Evolutionary conservation across 1,140 invertebrate species (phyloP).

Genomic region (Camponotus vicinus): DNA sequence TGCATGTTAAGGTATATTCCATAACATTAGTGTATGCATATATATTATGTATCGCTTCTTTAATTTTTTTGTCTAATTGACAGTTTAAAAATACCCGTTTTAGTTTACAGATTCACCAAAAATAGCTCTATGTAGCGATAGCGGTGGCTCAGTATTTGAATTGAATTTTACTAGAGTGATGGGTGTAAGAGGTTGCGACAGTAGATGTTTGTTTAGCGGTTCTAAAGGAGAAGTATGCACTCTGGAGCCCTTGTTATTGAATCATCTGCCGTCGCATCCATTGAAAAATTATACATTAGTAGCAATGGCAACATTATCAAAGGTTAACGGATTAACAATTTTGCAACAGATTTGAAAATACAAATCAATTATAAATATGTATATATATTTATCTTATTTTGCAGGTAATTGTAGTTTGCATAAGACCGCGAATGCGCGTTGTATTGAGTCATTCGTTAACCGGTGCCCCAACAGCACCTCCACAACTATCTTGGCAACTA

Average conservation of each 20-base stretch:
- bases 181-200: constrained; percentile 95
- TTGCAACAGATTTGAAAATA: neutral
- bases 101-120: constrained; percentile 91
- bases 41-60: neutral
- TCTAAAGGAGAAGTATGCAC: constrained; percentile 97
- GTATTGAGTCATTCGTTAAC: constrained; percentile 89
- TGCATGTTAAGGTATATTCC: constrained; percentile 92
- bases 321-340: constrained; percentile 86
- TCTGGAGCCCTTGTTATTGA: constrained; percentile 93
- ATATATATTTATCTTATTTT: constrained; percentile 21
- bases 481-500: constrained; percentile 97
- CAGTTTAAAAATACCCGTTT: constrained; percentile 12
- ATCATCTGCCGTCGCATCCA: constrained; percentile 90
- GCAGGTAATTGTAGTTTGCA: constrained; percentile 94
- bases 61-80: neutral
- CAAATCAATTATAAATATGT: neutral
- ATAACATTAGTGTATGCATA: neutral
- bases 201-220: constrained; percentile 96
- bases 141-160: constrained; percentile 99
- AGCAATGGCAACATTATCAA: constrained; percentile 97
- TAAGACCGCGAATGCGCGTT: constrained; percentile 91
- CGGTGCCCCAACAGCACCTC: constrained; percentile 90
- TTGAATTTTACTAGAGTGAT: constrained; percentile 96
- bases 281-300: constrained; percentile 92
- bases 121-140: constrained; percentile 95